These are phyloP conservation scores for Morpho achilles DNA, from an alignment of 2,888 invertebrate species.

Conservation along the genomic window DNA sequence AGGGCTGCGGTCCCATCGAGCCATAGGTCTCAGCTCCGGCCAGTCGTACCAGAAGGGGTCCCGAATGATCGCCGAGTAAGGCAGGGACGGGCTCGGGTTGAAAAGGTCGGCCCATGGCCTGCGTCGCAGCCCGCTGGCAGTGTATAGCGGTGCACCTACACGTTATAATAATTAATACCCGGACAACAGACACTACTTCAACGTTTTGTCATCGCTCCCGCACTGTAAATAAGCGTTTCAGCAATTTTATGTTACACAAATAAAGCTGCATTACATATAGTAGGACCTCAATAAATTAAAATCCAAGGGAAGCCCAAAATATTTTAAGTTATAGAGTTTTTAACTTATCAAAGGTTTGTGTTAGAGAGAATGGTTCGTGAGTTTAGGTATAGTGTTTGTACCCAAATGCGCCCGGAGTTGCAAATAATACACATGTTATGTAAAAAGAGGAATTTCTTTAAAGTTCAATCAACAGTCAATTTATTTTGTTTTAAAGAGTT, in stretches of 20 bases:
- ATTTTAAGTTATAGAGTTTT: too few species aligned
- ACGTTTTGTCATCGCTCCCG: conserved; percentile 62
- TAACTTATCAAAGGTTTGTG: too few species aligned
- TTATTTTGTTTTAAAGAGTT: too few species aligned
- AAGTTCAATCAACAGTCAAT: too few species aligned
- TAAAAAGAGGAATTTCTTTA: too few species aligned
- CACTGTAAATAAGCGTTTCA: conserved; percentile 28
- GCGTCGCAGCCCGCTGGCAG: conserved; percentile 81
- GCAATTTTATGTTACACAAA: conserved; percentile 13
- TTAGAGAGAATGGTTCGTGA: too few species aligned
- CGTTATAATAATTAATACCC: conserved; percentile 55
- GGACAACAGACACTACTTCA: conserved; percentile 54
- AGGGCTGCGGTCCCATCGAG: conserved; percentile 85
- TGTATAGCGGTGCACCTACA: conserved; percentile 86
- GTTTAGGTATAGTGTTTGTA: too few species aligned
- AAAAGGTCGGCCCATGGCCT: conserved; percentile 84
- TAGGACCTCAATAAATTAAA: too few species aligned
- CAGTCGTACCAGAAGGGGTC: conserved; percentile 95
- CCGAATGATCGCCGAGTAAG: conserved; percentile 88
- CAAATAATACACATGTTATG: too few species aligned
- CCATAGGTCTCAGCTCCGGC: conserved; percentile 88
- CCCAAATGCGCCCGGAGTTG: too few species aligned
- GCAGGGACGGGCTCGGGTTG: conserved; percentile 88
- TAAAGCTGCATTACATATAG: conserved; percentile 16
- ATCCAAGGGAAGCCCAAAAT: too few species aligned